Conservation (phyloP, 2,888 invertebrate species). For the Drosophila seclusa region DNA sequence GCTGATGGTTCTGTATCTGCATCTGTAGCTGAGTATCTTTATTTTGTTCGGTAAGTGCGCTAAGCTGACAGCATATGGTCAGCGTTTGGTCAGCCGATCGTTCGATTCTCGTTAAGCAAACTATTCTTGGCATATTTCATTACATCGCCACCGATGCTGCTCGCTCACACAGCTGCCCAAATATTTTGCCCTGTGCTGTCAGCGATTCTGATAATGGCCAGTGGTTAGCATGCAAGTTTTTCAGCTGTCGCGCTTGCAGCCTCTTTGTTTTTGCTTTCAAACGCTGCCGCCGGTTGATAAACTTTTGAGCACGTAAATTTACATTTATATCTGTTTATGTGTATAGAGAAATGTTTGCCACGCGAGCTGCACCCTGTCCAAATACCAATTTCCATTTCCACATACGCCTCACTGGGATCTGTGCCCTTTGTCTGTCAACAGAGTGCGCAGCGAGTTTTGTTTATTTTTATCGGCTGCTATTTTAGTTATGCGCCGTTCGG, state of each 20-base stretch:
- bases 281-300: constrained; percentile 17
- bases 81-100: constrained; percentile 34
- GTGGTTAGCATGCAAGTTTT: constrained; percentile 10
- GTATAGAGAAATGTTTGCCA: constrained; percentile 5
- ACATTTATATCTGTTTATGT: neutral
- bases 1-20: constrained; percentile 44
- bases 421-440: constrained; percentile 64
- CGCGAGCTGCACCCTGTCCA: constrained; percentile 14
- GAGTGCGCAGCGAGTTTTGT: constrained; percentile 52
- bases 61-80: constrained; percentile 63
- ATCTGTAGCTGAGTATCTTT: constrained; percentile 10
- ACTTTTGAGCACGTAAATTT: constrained; percentile 12
- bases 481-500: constrained; percentile 49
- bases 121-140: constrained; percentile 64
- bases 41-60: neutral
- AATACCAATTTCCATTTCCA: constrained; percentile 4
- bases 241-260: constrained; percentile 37
- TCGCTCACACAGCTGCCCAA: constrained; percentile 62
- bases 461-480: constrained; percentile 69
- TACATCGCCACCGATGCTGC: constrained; percentile 31
- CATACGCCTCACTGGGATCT: constrained; percentile 2
- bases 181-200: constrained; percentile 65
- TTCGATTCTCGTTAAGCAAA: constrained; percentile 22
- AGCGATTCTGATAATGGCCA: constrained; percentile 16
- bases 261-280: constrained; percentile 1